Evolutionary conservation across 2,797 vertebrate genomes (phyloP).

Genomic region (Myiothlypis coronata): DNA sequence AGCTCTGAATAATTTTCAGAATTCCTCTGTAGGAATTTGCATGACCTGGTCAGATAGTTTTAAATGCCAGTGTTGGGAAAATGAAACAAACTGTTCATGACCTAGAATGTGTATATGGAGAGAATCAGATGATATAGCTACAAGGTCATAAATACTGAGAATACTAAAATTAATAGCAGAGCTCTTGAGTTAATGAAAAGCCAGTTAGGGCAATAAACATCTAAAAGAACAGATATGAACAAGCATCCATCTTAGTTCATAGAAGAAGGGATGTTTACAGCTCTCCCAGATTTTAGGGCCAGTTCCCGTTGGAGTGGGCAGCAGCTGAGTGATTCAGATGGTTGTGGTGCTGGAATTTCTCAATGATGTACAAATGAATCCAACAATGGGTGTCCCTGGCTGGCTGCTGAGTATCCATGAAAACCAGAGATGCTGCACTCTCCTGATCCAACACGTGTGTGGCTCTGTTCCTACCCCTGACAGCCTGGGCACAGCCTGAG

Average conservation of each 20-base stretch:
- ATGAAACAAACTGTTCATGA: background rate
- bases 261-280: background rate
- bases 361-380: background rate
- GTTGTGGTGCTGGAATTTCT: background rate
- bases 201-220: slow-evolving; percentile 41
- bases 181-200: slow-evolving; percentile 55
- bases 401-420: background rate
- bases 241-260: background rate
- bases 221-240: background rate
- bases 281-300: background rate
- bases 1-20: background rate
- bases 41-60: background rate
- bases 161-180: slow-evolving; percentile 47
- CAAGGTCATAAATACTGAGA: slow-evolving; percentile 12
- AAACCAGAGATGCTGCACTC: background rate
- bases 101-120: background rate
- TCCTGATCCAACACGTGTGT: background rate
- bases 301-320: background rate
- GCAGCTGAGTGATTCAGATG: background rate
- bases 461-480: background rate
- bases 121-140: background rate
- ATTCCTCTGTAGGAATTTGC: background rate
- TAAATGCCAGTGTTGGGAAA: background rate
- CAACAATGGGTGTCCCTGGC: background rate
- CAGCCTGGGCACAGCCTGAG: background rate